Base-by-base conservation (phyloP, 2,797 vertebrate genomes). In the Protosalanx chinensis region DNA sequence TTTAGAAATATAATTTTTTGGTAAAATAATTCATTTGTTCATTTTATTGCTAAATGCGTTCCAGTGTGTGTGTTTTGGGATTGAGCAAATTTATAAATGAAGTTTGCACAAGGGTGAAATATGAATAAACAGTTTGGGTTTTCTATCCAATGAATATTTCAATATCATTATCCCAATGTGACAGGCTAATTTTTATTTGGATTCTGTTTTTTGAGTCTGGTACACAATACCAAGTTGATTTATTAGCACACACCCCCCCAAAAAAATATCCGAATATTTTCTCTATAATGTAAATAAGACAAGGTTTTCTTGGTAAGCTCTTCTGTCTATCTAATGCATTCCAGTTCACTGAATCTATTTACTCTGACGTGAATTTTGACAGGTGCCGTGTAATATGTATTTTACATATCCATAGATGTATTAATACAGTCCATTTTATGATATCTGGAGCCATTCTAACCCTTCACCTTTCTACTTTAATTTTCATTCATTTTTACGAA, bases 121-220 rank as follows among this genome's bases (percentile, higher is more conserved):
- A 64, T 64, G 62, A 64, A 41, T 64, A 37, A 63, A 63, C 15
- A 63, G 13, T 33, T 35, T 64, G 10, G 62, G 62, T 64, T 64
- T 64, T 37, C 62, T n/a, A 33, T 64, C 35, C 62, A 64, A 64
- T 41, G 35, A 64, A 64, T 64, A 64, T 64, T 64, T 64, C 32
- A 64, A 64, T 64, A 64, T 20, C 62, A 20, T 64, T 64, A 64
- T 64, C 35, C 62, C 33, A 64, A 46, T 46, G 3, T 64, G 62
- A 37, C 62, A 41, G 35, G 18, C 20, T 10, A 6, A 37, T 41
- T 23, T 64, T 64, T 41, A 37, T 37, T 64, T 37, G 62, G 33
- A 33, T 64, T 18, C 35, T 64, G 62, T 37, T 64, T 64, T 64
- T 64, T 41, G 41, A 64, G 32, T 10, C 62, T 64, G 62, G 8